Percentiles rank a stretch among this genome's conserved stretches.
These are phyloP conservation scores for Dryobates pubescens DNA, from an alignment of 2,797 vertebrate species.

Conservation along the genomic window DNA sequence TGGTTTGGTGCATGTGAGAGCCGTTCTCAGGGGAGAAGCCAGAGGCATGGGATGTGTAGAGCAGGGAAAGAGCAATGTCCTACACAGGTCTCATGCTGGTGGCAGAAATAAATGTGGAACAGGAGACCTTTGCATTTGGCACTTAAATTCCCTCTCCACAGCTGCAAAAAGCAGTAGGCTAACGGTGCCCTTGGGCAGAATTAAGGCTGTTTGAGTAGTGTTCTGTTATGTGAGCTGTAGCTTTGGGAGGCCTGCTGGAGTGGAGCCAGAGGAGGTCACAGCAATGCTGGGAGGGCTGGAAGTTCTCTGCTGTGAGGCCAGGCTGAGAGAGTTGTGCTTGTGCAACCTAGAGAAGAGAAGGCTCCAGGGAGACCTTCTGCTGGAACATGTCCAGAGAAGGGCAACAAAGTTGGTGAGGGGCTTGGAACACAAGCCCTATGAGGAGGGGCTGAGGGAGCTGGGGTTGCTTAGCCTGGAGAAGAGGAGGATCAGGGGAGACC, in stretches of 20 bases:
- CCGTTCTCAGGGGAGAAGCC: not conserved
- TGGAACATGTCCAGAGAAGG: too few relatives aligned
- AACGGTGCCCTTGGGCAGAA: not conserved
- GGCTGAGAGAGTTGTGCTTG: not conserved
- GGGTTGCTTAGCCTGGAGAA: too few relatives aligned
- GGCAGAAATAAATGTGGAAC: not conserved
- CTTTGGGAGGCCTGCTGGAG: not conserved
- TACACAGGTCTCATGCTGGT: fast-evolving
- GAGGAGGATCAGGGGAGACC: too few relatives aligned
- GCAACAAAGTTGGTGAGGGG: too few relatives aligned
- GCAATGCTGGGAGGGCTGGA: not conserved
- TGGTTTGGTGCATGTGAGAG: not conserved
- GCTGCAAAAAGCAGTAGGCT: not conserved
- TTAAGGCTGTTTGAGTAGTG: not conserved
- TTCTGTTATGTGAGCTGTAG: not conserved
- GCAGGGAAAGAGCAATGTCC: not conserved
- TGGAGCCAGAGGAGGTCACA: not conserved
- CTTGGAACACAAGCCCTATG: too few relatives aligned
- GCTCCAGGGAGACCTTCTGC: not conserved
- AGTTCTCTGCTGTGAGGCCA: not conserved
- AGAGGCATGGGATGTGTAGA: not conserved
- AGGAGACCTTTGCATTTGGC: not conserved
- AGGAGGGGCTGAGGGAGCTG: too few relatives aligned
- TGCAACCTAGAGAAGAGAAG: not conserved
- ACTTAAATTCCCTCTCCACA: not conserved